These are phyloP conservation scores for Amniataba percoides DNA, from an alignment of 2,797 vertebrate species.

Conservation along the genomic window DNA sequence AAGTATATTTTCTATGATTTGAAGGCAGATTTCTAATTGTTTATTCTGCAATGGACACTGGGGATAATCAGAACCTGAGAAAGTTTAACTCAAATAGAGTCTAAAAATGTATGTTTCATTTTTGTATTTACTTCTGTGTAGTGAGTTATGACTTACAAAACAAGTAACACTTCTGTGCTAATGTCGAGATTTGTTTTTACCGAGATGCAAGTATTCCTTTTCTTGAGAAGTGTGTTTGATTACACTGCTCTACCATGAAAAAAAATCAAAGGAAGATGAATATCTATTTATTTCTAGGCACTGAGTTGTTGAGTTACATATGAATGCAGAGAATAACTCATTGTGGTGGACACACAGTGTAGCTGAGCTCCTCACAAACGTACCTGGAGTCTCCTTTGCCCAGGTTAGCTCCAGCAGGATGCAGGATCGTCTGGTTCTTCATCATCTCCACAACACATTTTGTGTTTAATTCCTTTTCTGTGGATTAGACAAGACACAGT, in stretches of 20 bases:
- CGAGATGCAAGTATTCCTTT: neutral
- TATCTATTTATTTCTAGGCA: neutral
- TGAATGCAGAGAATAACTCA: neutral
- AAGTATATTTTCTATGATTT: neutral
- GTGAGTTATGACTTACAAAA: neutral
- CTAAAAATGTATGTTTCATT: neutral
- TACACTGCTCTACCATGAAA: neutral
- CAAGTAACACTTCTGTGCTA: neutral
- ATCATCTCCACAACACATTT: slow-evolving; percentile 89
- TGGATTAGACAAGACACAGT: slow-evolving; percentile 37
- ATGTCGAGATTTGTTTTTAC: neutral
- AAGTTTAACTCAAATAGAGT: neutral
- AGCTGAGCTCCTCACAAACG: slow-evolving; percentile 22
- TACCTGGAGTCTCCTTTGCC: slow-evolving; percentile 86
- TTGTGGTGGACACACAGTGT: slow-evolving; percentile 1
- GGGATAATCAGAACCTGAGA: neutral
- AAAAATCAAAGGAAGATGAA: neutral
- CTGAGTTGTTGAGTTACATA: neutral
- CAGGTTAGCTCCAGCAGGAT: slow-evolving; percentile 81
- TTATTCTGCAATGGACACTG: neutral
- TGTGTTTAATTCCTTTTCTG: slow-evolving; percentile 89
- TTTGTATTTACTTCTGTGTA: neutral
- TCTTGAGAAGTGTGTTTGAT: neutral
- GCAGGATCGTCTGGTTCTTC: slow-evolving; percentile 87
- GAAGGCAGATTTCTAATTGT: neutral